Conservation (phyloP, 2,888 invertebrate genomes). For the Ennomos fuscantarius region DNA sequence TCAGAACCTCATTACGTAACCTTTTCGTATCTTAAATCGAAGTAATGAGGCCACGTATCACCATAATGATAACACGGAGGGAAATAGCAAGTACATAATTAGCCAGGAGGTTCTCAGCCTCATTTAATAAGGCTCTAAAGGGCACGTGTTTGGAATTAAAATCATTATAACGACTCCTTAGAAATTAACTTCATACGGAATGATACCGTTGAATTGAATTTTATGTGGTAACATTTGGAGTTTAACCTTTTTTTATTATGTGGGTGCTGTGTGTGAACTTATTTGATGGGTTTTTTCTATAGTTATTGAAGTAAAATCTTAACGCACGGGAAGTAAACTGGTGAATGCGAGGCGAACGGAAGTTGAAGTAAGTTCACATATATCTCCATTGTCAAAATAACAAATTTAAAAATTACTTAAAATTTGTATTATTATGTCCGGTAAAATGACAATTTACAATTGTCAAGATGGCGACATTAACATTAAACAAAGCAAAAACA, state of each 20-base stretch:
- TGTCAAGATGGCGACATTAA: no score
- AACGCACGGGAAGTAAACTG: no score
- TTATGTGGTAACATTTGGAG: conserved; percentile 13
- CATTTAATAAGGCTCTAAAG: conserved; percentile 35
- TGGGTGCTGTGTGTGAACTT: conserved; percentile 16
- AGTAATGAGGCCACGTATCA: conserved; percentile 26
- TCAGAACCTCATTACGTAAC: conserved; percentile 8
- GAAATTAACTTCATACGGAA: conserved; percentile 36
- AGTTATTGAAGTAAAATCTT: no score
- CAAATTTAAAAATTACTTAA: no score
- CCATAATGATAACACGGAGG: conserved; percentile 24
- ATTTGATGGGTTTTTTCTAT: not conserved
- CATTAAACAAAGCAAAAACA: no score
- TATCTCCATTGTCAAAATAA: no score
- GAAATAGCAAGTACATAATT: conserved; percentile 32
- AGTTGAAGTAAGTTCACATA: no score
- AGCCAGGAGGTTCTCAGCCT: conserved; percentile 25
- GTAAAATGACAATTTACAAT: no score
- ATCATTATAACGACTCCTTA: conserved; percentile 38
- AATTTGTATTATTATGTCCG: no score
- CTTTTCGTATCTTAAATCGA: conserved; percentile 30
- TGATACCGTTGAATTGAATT: conserved; percentile 38
- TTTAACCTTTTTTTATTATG: no score
- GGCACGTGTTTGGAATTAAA: conserved; percentile 41
- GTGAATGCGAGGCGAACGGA: no score